These are phyloP conservation scores for Philotrypesis tridentata DNA, from an alignment of 1,140 invertebrate genomes.

Conservation along the genomic window DNA sequence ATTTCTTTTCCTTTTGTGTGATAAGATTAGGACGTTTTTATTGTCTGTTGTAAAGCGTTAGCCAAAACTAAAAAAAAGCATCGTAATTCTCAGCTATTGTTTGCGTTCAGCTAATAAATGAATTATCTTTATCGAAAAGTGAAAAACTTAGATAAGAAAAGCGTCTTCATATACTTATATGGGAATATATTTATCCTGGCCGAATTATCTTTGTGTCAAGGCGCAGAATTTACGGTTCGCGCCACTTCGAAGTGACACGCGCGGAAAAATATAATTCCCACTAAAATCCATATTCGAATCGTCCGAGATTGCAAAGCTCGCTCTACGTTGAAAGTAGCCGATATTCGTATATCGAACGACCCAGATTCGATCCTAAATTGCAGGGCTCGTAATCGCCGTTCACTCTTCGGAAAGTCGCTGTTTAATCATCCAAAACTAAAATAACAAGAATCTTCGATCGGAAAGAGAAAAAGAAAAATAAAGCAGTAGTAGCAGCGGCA, in stretches of 20 bases:
- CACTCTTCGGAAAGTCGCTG: background rate
- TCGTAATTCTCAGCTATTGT: background rate
- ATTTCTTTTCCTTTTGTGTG: background rate
- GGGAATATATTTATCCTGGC: too few species aligned
- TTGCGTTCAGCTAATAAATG: too few species aligned
- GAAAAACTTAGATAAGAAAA: too few species aligned
- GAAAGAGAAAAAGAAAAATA: too few species aligned
- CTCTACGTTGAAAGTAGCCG: too few species aligned
- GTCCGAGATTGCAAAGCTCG: background rate
- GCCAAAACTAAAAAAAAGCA: background rate
- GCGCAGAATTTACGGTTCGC: too few species aligned
- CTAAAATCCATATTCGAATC: background rate
- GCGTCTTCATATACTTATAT: too few species aligned
- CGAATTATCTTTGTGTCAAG: too few species aligned
- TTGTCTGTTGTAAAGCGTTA: background rate
- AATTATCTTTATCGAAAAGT: too few species aligned
- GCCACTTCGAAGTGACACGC: too few species aligned
- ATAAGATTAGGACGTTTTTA: slow-evolving; percentile 1
- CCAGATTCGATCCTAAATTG: background rate
- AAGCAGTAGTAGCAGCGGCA: too few species aligned
- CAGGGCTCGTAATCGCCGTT: background rate
- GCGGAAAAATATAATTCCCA: too few species aligned
- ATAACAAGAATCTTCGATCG: background rate
- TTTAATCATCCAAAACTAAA: background rate
- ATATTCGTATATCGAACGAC: background rate